Evolutionary conservation across 1,140 invertebrate genomes (phyloP).

Genomic region (Apis mellifera): DNA sequence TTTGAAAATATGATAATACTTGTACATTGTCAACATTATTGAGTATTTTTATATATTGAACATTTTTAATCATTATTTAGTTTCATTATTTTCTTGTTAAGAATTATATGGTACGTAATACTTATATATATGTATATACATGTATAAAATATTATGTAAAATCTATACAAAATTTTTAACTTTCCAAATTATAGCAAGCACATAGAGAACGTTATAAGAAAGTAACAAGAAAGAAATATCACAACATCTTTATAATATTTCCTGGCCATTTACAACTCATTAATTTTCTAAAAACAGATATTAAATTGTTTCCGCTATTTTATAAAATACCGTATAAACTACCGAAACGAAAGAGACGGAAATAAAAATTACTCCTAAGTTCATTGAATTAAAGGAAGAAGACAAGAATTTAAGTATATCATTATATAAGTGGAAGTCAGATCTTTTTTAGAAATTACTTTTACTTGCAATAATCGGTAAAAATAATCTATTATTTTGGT

Average conservation of each 20-base stretch:
- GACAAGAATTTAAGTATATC: background rate
- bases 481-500: background rate
- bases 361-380: background rate
- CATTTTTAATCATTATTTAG: too few relatives aligned
- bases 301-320: background rate
- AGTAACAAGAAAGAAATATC: background rate
- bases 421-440: background rate
- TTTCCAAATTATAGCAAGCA: background rate
- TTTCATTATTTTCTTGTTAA: too few relatives aligned
- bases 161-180: background rate
- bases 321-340: background rate
- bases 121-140: too few relatives aligned
- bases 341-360: background rate
- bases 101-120: too few relatives aligned
- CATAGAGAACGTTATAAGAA: background rate
- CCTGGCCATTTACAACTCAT: background rate
- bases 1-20: background rate
- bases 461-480: too few relatives aligned
- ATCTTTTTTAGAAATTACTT: background rate
- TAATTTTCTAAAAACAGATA: background rate
- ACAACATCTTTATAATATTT: background rate
- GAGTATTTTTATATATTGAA: too few relatives aligned
- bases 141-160: background rate
- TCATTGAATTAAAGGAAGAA: background rate
- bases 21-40: background rate